Percentiles rank a stretch among this genome's conserved stretches.
These are phyloP conservation scores for Triplophysa rosa DNA, from an alignment of 2,113 vertebrate species.

Conservation along the genomic window DNA sequence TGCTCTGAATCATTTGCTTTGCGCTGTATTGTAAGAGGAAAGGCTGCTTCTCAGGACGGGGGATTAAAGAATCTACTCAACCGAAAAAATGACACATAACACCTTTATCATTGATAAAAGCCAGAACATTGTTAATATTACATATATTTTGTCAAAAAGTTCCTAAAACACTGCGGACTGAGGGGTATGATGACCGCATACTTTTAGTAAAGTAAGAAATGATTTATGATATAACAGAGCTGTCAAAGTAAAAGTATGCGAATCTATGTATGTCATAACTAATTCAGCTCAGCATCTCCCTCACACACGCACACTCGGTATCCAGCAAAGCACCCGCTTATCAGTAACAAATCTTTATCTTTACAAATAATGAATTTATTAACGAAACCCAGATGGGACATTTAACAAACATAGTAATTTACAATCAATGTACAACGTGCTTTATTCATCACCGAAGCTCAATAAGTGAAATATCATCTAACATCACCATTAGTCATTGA, in stretches of 20 bases:
- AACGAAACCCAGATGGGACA: no score
- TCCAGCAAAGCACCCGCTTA: no score
- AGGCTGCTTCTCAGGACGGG: slow-evolving; percentile 30
- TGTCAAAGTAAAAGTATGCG: no score
- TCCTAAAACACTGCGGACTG: neutral
- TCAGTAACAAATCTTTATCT: no score
- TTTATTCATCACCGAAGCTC: no score
- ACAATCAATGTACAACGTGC: no score
- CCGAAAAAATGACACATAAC: neutral
- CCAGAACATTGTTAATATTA: neutral
- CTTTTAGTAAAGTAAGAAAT: neutral
- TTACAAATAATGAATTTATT: no score
- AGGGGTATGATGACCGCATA: neutral
- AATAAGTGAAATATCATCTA: no score
- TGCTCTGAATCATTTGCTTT: slow-evolving; percentile 51
- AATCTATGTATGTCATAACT: no score
- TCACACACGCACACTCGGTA: no score
- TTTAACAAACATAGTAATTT: no score
- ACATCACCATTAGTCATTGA: neutral
- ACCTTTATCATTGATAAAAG: slow-evolving; percentile 8
- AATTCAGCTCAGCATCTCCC: no score
- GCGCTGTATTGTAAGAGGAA: slow-evolving; percentile 33
- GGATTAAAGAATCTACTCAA: neutral
- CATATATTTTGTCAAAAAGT: neutral
- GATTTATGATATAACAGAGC: neutral